Evolutionary conservation across 2,888 invertebrate genomes (phyloP), one percentile per base, ranked within the genome.

Genomic region (Dryobotodes eremita): DNA sequence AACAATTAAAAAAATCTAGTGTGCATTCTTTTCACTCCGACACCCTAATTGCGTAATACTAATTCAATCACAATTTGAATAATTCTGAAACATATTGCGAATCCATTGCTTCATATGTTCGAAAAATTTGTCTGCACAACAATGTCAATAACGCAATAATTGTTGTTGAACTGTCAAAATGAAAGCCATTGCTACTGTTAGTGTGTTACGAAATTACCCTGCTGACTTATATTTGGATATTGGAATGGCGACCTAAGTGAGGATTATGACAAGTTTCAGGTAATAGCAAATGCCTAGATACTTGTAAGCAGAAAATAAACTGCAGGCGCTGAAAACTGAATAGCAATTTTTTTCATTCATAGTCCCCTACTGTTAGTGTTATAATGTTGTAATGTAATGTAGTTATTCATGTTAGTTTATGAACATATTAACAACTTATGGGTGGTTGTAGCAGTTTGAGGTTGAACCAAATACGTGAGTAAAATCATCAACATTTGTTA

Each of bases 251-350:
- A 42, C 46, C 46, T 46, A 10, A 46, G 46, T 46, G 15, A n/a
- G 15, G n/a, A 8, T n/a, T 61, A 2, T 42, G 7, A 42, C 15
- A 79, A 57, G 5, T 53, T 71, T 31, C 23, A 53, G 31, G 50
- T 65, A n/a, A 66, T 31, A 79, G 79, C 79, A 71, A 79, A 36
- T 46, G n/a, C 15, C 48, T 50, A 50, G 17, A 64, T 23, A n/a
- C 11, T 50, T n/a, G 23, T 36, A 57, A 72, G 20, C n/a, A 26
- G 11, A 23, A 53, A 13, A 55, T 48, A 55, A 57, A n/a, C 26
- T 42, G 2, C 53, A 79, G 72, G 80, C 79, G 79, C 59, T 79
- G 46, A 80, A 73, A 31, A 8, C 17, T n/a, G 15, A 64, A 46
- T 20, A 10, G 6, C 5, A 65, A n/a, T 20, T 17, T 23, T 26